A percentile compares a stretch with the other conserved stretches of the same genome.
phyloP scores from a whole-genome alignment of 2,113 vertebrate genomes.

The Gobio gobio region DNA sequence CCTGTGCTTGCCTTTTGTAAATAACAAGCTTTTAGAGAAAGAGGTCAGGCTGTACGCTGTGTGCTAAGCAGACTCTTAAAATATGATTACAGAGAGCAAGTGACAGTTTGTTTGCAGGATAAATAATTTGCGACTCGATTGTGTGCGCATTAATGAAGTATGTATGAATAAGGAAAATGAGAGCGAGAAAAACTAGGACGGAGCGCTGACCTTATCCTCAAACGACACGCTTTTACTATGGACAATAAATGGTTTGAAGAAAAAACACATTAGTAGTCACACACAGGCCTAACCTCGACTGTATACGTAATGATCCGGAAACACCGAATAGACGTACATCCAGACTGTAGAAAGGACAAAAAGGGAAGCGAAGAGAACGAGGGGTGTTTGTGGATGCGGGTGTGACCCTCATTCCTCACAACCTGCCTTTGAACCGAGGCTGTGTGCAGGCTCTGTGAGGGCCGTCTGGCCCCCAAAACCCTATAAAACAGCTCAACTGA shows the following conservation, averaged over 20 bases:
- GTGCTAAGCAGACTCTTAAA: background rate
- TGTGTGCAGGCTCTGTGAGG: slow-evolving; percentile 16
- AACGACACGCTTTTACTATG: background rate
- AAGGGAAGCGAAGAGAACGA: background rate
- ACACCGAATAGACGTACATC: background rate
- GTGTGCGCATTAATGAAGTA: background rate
- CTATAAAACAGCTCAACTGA: background rate
- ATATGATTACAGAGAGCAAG: background rate
- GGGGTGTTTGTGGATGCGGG: background rate
- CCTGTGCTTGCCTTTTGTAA: background rate
- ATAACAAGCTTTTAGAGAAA: slow-evolving; percentile 29
- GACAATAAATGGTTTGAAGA: slow-evolving; percentile 5
- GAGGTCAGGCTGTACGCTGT: slow-evolving; percentile 2
- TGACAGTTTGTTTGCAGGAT: slow-evolving; percentile 13
- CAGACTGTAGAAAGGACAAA: background rate
- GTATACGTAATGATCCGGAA: background rate
- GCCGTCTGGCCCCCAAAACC: background rate
- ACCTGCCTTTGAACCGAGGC: too few species aligned
- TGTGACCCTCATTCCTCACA: background rate
- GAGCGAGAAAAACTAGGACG: background rate
- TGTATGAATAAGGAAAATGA: background rate
- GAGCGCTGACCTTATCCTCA: background rate
- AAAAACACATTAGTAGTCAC: background rate
- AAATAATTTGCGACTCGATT: slow-evolving; percentile 15
- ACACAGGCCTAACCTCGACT: background rate